These are phyloP conservation scores for Tragopan temminckii DNA, from an alignment of 2,797 vertebrate species.

Conservation along the genomic window DNA sequence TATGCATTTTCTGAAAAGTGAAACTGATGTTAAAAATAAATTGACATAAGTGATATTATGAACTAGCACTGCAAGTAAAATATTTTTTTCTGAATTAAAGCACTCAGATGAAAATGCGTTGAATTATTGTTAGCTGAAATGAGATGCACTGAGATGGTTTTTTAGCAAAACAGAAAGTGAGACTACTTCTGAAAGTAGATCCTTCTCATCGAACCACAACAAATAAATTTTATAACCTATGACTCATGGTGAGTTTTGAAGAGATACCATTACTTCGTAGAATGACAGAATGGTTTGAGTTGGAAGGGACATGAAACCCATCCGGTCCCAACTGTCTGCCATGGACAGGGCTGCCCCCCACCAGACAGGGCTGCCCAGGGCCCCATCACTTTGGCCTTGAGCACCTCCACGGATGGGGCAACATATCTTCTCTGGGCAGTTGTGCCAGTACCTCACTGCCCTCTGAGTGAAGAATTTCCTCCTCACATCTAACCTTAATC, in stretches of 20 bases:
- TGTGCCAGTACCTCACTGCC: background rate
- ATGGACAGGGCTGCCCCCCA: background rate
- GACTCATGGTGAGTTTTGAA: slow-evolving; percentile 84
- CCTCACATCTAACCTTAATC: background rate
- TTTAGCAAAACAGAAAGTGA: slow-evolving; percentile 85
- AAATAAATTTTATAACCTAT: slow-evolving; percentile 85
- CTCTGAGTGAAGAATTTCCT: background rate
- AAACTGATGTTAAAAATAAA: slow-evolving; percentile 27
- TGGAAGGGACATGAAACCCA: background rate
- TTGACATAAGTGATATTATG: background rate
- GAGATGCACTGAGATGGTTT: background rate
- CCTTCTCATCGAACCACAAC: slow-evolving; percentile 87
- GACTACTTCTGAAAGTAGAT: slow-evolving; percentile 85
- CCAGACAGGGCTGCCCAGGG: background rate
- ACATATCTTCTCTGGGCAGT: too few relatives aligned
- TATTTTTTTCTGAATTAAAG: background rate
- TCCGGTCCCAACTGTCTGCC: background rate
- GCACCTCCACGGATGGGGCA: background rate
- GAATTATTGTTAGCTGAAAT: slow-evolving; percentile 15
- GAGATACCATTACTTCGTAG: background rate
- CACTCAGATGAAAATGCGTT: background rate
- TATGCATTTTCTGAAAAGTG: background rate
- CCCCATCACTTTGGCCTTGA: background rate
- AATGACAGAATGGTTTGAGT: background rate
- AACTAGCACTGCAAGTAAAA: background rate